A percentile compares a stretch with the other conserved stretches of the same genome.
phyloP scores from a whole-genome alignment of 2,113 vertebrate genomes.

The Rhagologus leucostigma region DNA sequence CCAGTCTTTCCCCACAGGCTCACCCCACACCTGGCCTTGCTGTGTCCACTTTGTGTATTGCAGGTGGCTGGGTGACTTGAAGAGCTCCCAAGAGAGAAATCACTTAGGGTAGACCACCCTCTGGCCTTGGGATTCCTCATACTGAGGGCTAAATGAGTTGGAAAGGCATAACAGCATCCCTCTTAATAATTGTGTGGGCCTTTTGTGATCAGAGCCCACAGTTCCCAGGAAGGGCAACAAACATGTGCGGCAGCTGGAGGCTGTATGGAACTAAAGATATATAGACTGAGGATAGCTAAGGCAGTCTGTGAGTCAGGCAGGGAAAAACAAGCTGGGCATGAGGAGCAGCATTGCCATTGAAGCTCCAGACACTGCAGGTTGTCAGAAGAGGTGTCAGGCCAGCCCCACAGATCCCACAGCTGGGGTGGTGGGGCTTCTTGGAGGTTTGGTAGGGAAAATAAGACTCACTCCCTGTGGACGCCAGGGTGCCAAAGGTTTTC shows the following conservation, averaged over 20 bases:
- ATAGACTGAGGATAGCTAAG: neutral
- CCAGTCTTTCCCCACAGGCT: neutral
- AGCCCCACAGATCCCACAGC: rapidly evolving
- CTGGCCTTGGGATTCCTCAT: neutral
- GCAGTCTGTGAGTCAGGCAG: neutral
- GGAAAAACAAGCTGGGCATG: neutral
- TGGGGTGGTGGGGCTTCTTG: neutral
- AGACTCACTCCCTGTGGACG: neutral
- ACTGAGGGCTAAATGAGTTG: neutral
- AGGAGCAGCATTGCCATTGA: neutral
- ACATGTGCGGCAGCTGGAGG: neutral
- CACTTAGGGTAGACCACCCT: rapidly evolving
- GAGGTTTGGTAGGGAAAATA: neutral
- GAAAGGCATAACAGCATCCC: neutral
- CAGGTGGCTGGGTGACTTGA: neutral
- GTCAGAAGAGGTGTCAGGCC: neutral
- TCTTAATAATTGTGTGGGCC: neutral
- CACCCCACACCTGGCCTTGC: neutral
- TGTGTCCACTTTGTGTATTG: neutral
- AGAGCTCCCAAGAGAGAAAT: neutral
- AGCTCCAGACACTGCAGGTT: neutral
- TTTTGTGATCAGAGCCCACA: neutral
- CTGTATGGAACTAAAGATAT: neutral
- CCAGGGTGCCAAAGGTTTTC: neutral
- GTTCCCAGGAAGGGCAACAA: neutral